phyloP scores from a whole-genome alignment of 2,888 invertebrate species.

The Hemistola chrysoprasaria region DNA sequence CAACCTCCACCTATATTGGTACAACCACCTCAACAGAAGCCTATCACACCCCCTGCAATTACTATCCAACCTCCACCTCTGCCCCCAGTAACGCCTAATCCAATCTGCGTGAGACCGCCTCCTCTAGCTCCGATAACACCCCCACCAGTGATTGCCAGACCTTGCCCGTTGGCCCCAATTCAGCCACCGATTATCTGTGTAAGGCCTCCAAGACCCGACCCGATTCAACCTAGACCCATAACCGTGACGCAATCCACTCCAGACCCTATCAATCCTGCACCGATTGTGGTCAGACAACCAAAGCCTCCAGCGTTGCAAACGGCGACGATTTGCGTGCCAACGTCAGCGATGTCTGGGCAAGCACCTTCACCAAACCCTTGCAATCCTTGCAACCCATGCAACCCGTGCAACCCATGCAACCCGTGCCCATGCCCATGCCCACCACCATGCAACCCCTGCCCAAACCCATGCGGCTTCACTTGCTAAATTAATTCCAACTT shows the following conservation, averaged over 20 bases:
- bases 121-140: slow-evolving; percentile 43
- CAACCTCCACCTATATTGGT: slow-evolving; percentile 63
- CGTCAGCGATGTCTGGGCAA: slow-evolving; percentile 1
- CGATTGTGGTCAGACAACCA: slow-evolving; percentile 50
- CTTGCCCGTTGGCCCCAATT: slow-evolving; percentile 39
- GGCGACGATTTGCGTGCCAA: slow-evolving; percentile 31
- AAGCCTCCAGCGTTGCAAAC: slow-evolving; percentile 42
- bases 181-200: slow-evolving; percentile 52
- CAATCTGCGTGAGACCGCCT: slow-evolving; percentile 46
- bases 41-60: slow-evolving; percentile 48
- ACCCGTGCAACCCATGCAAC: not conserved
- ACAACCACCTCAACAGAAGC: slow-evolving; percentile 39
- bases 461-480: not conserved
- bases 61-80: slow-evolving; percentile 43
- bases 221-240: slow-evolving; percentile 49
- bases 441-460: slow-evolving; percentile 1
- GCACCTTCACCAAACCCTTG: not conserved
- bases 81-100: slow-evolving; percentile 43
- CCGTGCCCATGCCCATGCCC: slow-evolving; percentile 5
- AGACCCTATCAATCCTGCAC: slow-evolving; percentile 41
- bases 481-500: not conserved
- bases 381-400: not conserved
- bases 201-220: slow-evolving; percentile 39
- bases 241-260: slow-evolving; percentile 47
- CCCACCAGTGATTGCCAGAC: slow-evolving; percentile 53